Conservation (phyloP, 2,797 vertebrate genomes). For the Scyliorhinus canicula region DNA sequence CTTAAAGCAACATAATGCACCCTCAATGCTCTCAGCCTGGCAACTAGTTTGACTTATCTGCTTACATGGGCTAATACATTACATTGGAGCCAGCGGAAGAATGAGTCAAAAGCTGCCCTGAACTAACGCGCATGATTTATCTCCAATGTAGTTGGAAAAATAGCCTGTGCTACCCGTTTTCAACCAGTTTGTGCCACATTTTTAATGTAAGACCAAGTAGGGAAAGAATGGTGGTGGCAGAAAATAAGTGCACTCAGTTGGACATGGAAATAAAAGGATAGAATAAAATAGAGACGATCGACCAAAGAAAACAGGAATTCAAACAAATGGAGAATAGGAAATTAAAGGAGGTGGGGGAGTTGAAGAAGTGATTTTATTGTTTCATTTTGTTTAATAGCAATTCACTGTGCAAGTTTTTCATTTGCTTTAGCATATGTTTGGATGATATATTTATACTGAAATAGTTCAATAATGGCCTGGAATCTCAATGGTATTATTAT, state of each 20-base stretch:
- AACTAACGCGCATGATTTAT: neutral
- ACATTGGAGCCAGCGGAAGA: neutral
- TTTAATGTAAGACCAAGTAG: neutral
- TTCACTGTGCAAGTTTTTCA: neutral
- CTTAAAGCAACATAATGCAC: neutral
- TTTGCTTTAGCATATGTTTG: neutral
- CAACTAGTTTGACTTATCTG: neutral
- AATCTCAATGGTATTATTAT: neutral
- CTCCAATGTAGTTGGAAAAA: neutral
- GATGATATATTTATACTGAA: neutral
- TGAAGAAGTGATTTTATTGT: neutral
- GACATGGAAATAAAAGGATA: neutral
- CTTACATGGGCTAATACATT: neutral
- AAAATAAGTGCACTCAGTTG: neutral
- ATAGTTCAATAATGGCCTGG: neutral
- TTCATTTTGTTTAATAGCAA: neutral
- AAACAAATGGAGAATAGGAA: neutral
- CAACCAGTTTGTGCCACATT: neutral
- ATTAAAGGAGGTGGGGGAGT: neutral
- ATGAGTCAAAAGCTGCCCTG: neutral
- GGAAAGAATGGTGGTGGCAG: neutral
- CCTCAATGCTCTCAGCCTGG: neutral
- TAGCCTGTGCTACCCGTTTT: neutral
- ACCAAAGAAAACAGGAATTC: neutral
- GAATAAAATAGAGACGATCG: neutral